Conservation (phyloP, 2,888 invertebrate genomes). For the Ochropacha duplaris region DNA sequence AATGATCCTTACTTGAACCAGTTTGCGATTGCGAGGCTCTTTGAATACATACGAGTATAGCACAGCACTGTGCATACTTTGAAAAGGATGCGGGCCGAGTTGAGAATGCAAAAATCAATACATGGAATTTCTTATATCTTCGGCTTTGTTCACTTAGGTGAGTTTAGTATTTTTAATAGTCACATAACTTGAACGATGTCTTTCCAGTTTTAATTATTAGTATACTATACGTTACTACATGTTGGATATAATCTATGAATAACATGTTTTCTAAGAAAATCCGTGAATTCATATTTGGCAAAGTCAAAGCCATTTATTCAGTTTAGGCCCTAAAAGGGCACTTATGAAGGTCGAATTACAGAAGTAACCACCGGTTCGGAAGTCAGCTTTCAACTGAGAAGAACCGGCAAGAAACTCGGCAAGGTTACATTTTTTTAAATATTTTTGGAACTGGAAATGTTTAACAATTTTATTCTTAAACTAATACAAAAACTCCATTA, state of each 20-base stretch:
- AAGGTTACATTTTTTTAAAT: too few relatives aligned
- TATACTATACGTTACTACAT: neutral
- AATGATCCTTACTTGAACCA: slow-evolving; percentile 18
- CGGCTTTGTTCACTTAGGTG: neutral
- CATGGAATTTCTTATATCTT: neutral
- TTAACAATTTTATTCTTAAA: too few relatives aligned
- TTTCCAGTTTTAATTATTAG: neutral
- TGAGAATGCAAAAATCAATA: neutral
- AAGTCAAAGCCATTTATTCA: too few relatives aligned
- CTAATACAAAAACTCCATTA: too few relatives aligned
- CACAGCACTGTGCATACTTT: slow-evolving; percentile 11
- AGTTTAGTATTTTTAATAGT: neutral
- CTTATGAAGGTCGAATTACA: too few relatives aligned
- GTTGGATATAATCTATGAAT: neutral
- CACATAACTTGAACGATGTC: neutral
- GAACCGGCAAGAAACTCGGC: too few relatives aligned
- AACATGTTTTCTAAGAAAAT: neutral
- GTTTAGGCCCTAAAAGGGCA: too few relatives aligned
- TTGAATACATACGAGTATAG: slow-evolving; percentile 16
- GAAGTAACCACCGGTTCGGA: too few relatives aligned
- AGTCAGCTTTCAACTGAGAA: too few relatives aligned
- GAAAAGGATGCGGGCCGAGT: slow-evolving; percentile 12
- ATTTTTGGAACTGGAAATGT: too few relatives aligned
- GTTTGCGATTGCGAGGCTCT: slow-evolving; percentile 16
- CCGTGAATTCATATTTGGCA: too few relatives aligned